phyloP scores from a whole-genome alignment of 2,113 vertebrate genomes.

The Leptobrachium ailaonicum region DNA sequence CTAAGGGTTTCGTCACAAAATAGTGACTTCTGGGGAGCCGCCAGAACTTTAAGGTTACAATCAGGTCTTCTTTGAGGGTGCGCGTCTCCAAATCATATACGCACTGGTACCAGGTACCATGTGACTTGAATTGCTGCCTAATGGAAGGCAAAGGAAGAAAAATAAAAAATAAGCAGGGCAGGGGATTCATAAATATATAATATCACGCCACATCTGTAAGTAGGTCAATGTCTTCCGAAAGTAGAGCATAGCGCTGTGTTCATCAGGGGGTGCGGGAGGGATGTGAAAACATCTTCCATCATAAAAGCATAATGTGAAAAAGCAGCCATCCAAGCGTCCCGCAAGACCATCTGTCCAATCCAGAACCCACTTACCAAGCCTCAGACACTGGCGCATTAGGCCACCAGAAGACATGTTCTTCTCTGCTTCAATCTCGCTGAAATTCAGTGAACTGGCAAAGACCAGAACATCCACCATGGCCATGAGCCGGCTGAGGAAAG shows the following conservation, averaged over 20 bases:
- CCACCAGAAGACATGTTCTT: constrained; percentile 99
- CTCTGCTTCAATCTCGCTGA: constrained; percentile 96
- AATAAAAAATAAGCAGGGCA: neutral
- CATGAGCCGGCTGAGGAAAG: constrained; percentile 95
- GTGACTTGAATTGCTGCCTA: too few species aligned
- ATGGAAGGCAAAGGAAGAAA: too few species aligned
- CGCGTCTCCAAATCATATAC: too few species aligned
- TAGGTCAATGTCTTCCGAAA: constrained; percentile 39
- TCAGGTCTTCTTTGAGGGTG: too few species aligned
- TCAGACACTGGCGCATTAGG: constrained; percentile 93
- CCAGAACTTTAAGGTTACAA: too few species aligned
- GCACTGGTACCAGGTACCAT: too few species aligned
- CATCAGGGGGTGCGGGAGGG: neutral
- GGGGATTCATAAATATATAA: constrained; percentile 42
- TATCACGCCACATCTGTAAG: constrained; percentile 35
- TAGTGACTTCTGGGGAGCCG: too few species aligned
- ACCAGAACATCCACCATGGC: constrained; percentile 96
- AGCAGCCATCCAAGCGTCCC: neutral
- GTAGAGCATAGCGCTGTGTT: constrained; percentile 9
- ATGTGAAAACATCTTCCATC: neutral
- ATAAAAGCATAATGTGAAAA: neutral
- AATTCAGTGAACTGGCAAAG: constrained; percentile 96
- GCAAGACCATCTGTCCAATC: constrained; percentile 29
- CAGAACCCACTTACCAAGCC: constrained; percentile 81
- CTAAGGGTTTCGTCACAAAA: too few species aligned